phyloP scores from a whole-genome alignment of 1,140 invertebrate species.

The Cyrtorhinus lividipennis region DNA sequence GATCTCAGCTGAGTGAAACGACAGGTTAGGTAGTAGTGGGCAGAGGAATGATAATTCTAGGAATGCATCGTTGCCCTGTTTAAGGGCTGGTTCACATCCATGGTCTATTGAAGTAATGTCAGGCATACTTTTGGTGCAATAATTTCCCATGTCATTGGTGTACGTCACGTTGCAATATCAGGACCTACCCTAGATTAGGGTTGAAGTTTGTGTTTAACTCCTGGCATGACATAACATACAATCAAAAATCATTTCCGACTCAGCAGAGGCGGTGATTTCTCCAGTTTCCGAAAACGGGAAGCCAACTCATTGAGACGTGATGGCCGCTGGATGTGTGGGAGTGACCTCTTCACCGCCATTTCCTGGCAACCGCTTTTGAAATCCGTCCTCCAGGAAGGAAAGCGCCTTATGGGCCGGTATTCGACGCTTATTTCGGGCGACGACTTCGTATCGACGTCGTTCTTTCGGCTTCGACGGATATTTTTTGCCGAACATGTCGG shows the following conservation, averaged over 20 bases:
- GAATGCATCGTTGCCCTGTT: too few relatives aligned
- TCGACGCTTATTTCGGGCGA: neutral
- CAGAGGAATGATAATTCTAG: too few relatives aligned
- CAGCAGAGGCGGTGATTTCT: neutral
- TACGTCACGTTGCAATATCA: too few relatives aligned
- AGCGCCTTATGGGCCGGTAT: neutral
- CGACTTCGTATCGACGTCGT: neutral
- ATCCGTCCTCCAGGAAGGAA: neutral
- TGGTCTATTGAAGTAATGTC: too few relatives aligned
- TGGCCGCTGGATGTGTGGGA: neutral
- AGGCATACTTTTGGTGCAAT: too few relatives aligned
- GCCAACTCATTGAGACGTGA: neutral
- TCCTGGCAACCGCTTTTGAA: neutral
- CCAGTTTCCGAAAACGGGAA: neutral
- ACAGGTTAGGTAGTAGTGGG: too few relatives aligned
- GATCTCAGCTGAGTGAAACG: too few relatives aligned
- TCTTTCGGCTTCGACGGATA: neutral
- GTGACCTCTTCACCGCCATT: constrained; percentile 1
- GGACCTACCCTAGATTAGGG: too few relatives aligned
- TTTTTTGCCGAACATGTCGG: neutral
- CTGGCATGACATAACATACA: neutral
- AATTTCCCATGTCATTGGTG: too few relatives aligned
- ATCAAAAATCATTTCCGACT: too few relatives aligned
- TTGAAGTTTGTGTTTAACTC: too few relatives aligned
- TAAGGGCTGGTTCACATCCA: too few relatives aligned